Evolutionary conservation across 1,140 invertebrate genomes (phyloP).

Genomic region (Oreohelix idahoensis): DNA sequence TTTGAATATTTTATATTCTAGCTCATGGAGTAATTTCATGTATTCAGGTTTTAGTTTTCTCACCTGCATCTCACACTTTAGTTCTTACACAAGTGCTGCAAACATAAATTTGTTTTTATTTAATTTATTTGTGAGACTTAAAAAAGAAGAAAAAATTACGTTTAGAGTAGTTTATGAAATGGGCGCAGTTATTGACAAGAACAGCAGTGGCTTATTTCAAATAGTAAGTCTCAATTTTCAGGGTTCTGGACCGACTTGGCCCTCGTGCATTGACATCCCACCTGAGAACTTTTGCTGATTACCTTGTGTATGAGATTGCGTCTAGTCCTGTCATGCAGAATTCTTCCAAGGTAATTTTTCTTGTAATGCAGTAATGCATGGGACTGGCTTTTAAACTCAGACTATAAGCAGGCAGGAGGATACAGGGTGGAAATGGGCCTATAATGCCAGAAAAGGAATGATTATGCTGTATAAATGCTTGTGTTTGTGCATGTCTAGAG

Average conservation of each 20-base stretch:
- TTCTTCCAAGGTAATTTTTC: slow-evolving; percentile 23
- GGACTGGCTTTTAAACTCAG: neutral
- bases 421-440: neutral
- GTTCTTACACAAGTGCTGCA: too few relatives aligned
- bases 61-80: too few relatives aligned
- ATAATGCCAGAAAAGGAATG: neutral
- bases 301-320: slow-evolving; percentile 91
- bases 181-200: too few relatives aligned
- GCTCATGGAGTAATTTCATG: too few relatives aligned
- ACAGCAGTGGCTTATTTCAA: too few relatives aligned
- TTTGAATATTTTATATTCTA: too few relatives aligned
- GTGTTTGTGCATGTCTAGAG: neutral
- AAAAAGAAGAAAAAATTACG: too few relatives aligned
- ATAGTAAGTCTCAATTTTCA: slow-evolving; percentile 74
- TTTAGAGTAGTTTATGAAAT: too few relatives aligned
- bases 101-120: too few relatives aligned
- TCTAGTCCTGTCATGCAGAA: slow-evolving; percentile 50
- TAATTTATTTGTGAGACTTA: too few relatives aligned
- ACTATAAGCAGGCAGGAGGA: too few relatives aligned
- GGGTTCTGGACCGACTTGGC: slow-evolving; percentile 93
- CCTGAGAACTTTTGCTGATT: slow-evolving; percentile 94
- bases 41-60: too few relatives aligned
- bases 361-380: neutral
- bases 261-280: slow-evolving; percentile 91
- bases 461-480: neutral